Percentiles rank a stretch among this genome's conserved stretches.
Evolutionary conservation across 2,888 invertebrate genomes (phyloP).

Genomic region (Platynereis dumerilii): DNA sequence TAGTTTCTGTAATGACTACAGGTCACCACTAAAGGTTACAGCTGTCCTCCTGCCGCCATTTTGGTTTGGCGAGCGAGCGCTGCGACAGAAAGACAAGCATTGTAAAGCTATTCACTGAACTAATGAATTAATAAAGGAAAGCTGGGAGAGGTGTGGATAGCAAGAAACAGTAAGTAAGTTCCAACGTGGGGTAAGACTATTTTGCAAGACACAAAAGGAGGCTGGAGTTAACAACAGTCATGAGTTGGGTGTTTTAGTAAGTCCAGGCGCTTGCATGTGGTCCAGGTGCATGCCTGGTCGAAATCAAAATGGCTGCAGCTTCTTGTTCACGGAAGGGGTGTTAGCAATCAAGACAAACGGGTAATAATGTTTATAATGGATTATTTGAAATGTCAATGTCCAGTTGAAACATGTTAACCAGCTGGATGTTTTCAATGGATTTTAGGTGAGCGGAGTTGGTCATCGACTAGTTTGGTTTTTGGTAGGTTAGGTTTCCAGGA

Average conservation of each 20-base stretch:
- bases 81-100: not conserved
- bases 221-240: slow-evolving; percentile 7
- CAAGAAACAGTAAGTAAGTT: not conserved
- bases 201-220: slow-evolving; percentile 4
- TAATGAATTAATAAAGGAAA: slow-evolving; percentile 5
- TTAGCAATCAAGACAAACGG: slow-evolving; percentile 12
- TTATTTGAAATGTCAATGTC: slow-evolving; percentile 15
- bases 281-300: too few relatives aligned
- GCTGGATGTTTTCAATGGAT: not conserved
- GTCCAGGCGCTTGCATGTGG: too few relatives aligned
- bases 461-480: slow-evolving; percentile 17
- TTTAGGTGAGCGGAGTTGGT: too few relatives aligned
- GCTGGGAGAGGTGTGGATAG: not conserved
- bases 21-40: slow-evolving; percentile 21
- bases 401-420: not conserved
- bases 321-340: too few relatives aligned
- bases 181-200: slow-evolving; percentile 8
- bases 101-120: slow-evolving; percentile 1
- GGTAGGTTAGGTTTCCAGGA: slow-evolving; percentile 10
- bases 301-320: too few relatives aligned
- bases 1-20: slow-evolving; percentile 26
- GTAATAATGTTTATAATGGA: slow-evolving; percentile 16
- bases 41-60: slow-evolving; percentile 22
- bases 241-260: too few relatives aligned
- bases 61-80: not conserved